A percentile compares a stretch with the other conserved stretches of the same genome.
Evolutionary conservation across 2,888 invertebrate species (phyloP).

Genomic region (Caenorhabditis afra): DNA sequence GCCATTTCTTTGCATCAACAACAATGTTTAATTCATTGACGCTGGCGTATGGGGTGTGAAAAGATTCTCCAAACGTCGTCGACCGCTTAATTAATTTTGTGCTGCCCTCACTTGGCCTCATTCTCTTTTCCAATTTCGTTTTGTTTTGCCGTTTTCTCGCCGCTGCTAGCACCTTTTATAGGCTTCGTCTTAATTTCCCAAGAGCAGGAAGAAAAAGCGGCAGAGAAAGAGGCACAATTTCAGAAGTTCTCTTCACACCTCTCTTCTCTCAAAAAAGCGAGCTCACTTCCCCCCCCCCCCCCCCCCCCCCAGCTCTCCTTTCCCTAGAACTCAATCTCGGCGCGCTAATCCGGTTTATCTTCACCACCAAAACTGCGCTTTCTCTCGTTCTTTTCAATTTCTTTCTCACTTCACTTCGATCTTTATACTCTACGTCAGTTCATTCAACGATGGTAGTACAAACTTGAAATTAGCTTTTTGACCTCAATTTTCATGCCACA

Average conservation of each 20-base stretch:
- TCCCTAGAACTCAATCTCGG: background rate
- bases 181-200: background rate
- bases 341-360: constrained; percentile 21
- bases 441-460: too few species aligned
- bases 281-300: background rate
- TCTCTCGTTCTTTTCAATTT: background rate
- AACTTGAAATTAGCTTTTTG: background rate
- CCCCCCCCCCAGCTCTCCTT: too few species aligned
- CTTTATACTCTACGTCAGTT: background rate
- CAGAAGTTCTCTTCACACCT: background rate
- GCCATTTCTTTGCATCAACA: constrained; percentile 29
- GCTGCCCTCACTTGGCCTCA: too few species aligned
- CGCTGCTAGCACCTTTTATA: background rate
- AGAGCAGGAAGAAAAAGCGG: background rate
- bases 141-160: constrained; percentile 4
- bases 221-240: background rate
- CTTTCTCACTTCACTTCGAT: constrained; percentile 8
- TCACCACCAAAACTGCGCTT: background rate
- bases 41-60: constrained; percentile 26
- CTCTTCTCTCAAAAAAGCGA: background rate
- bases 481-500: constrained; percentile 5
- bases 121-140: background rate
- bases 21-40: constrained; percentile 37
- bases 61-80: constrained; percentile 23
- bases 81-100: constrained; percentile 30